Conservation (phyloP, 2,113 vertebrate genomes). For the Seriola rivoliana region DNA sequence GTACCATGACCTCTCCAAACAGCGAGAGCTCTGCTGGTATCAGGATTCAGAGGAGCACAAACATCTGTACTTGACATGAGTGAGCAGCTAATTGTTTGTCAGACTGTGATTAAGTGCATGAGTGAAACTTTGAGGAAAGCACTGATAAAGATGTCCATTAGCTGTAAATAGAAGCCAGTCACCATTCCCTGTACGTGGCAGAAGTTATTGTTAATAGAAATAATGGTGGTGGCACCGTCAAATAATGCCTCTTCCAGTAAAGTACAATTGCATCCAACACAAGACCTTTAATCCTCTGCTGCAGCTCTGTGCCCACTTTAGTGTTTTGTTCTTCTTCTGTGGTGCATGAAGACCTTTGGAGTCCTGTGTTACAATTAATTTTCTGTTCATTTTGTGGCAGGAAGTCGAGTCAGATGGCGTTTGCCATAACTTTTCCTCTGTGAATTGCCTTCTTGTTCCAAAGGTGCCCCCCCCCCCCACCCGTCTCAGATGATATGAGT, state of each 20-base stretch:
- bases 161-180: conserved; percentile 25
- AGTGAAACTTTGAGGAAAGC: conserved; percentile 40
- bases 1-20: conserved; percentile 6
- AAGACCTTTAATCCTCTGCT: conserved; percentile 14
- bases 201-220: not conserved
- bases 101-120: conserved; percentile 62
- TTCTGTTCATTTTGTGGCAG: conserved; percentile 70
- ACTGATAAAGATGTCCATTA: conserved; percentile 68
- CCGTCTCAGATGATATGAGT: conserved; percentile 33
- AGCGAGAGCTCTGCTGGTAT: conserved; percentile 30
- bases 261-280: conserved; percentile 12
- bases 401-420: conserved; percentile 66
- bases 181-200: not conserved
- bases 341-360: conserved; percentile 58
- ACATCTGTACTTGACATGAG: conserved; percentile 66
- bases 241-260: conserved; percentile 3
- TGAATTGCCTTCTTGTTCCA: conserved; percentile 83
- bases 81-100: conserved; percentile 69
- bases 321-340: conserved; percentile 55
- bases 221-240: not conserved
- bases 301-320: conserved; percentile 32
- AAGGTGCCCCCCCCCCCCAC: conserved; percentile 19
- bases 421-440: conserved; percentile 65
- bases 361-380: conserved; percentile 70
- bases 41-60: conserved; percentile 50